Percentiles rank a stretch among this genome's conserved stretches.
These are phyloP conservation scores for Dyspetes luteomarginatus DNA, from an alignment of 2,888 invertebrate genomes.

Conservation along the genomic window DNA sequence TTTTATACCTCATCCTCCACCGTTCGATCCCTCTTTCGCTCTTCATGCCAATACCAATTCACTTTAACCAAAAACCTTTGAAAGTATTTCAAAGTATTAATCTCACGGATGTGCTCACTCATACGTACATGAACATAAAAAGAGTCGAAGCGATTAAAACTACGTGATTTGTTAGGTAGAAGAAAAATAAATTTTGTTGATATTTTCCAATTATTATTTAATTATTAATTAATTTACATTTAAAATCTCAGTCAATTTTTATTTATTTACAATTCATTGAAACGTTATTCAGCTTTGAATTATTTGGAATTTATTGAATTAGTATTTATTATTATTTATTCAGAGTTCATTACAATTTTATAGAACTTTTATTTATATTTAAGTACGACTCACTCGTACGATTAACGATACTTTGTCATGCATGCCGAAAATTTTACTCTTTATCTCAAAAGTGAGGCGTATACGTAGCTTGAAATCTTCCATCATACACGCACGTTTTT, in stretches of 20 bases:
- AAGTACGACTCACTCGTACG: too few species aligned
- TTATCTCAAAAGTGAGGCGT: not conserved
- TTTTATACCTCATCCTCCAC: conserved; percentile 5
- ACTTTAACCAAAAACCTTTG: not conserved
- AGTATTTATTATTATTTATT: too few species aligned
- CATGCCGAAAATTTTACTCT: not conserved
- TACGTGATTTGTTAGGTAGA: conserved; percentile 3
- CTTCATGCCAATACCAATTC: not conserved
- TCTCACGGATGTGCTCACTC: not conserved
- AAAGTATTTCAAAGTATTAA: not conserved
- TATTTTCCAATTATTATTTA: too few species aligned
- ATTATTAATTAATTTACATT: too few species aligned
- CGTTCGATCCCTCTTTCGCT: conserved; percentile 11
- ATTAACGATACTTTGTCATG: too few species aligned
- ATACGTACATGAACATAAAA: not conserved
- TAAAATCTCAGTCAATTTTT: not conserved
- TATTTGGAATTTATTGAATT: too few species aligned
- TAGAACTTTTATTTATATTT: too few species aligned
- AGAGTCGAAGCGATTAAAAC: not conserved
- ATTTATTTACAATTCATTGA: not conserved
- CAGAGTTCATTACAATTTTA: too few species aligned
- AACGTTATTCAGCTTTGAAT: not conserved
- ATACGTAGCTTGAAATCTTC: not conserved
- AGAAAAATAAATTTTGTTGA: too few species aligned
- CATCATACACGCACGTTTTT: not conserved